Evolutionary conservation across 2,797 vertebrate genomes (phyloP).

Genomic region (Myoxocephalus aenaeus): DNA sequence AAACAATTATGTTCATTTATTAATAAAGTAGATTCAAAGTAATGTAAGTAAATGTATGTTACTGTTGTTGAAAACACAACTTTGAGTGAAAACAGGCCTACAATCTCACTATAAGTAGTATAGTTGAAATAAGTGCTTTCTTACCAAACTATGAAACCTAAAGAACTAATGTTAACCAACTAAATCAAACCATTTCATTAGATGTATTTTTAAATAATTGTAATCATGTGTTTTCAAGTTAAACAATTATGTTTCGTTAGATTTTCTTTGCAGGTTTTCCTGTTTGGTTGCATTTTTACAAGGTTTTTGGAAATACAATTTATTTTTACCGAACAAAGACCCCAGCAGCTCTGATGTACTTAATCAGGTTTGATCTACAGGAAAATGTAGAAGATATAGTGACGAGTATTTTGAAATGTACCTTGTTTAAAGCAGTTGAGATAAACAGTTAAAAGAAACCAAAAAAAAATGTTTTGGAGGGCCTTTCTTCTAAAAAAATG

Average conservation of each 20-base stretch:
- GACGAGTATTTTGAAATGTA: neutral
- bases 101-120: neutral
- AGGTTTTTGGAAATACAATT: neutral
- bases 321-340: neutral
- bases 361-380: slow-evolving; percentile 9
- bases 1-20: neutral
- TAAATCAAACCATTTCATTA: neutral
- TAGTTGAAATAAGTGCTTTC: slow-evolving; percentile 10
- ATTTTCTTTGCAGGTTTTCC: neutral
- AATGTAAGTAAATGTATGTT: slow-evolving; percentile 1
- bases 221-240: neutral
- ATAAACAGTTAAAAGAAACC: slow-evolving; percentile 6
- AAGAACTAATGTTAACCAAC: neutral
- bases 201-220: neutral
- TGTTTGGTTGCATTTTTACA: slow-evolving; percentile 1
- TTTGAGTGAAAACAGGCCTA: slow-evolving; percentile 29
- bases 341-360: neutral
- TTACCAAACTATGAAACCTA: neutral
- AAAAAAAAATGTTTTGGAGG: slow-evolving; percentile 41
- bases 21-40: neutral
- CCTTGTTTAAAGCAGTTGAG: neutral
- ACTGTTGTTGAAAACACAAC: neutral
- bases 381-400: neutral
- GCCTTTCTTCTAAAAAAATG: slow-evolving; percentile 49
- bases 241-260: slow-evolving; percentile 6